Conservation (phyloP, 2,888 invertebrate genomes). For the Hyposoter didymator region DNA sequence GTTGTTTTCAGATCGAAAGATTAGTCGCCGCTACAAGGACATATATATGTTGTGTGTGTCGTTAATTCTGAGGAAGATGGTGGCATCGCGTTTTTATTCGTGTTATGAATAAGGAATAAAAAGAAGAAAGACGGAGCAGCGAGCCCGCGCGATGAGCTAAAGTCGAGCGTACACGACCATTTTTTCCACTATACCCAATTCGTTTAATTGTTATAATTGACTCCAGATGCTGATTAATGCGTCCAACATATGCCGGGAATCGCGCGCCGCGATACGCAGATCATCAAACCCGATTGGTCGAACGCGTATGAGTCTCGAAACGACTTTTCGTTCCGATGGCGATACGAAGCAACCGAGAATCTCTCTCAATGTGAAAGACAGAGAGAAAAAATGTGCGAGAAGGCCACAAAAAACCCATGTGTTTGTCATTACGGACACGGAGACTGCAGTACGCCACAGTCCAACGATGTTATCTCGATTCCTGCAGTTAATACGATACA, state of each 20-base stretch:
- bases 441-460: conserved; percentile 67
- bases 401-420: conserved; percentile 76
- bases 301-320: conserved; percentile 50
- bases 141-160: background rate
- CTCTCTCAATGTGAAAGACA: conserved; percentile 54
- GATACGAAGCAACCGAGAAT: conserved; percentile 67
- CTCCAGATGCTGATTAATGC: conserved; percentile 83
- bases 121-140: background rate
- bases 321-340: conserved; percentile 71
- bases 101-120: background rate
- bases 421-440: conserved; percentile 82
- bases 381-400: conserved; percentile 9
- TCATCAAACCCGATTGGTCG: conserved; percentile 60
- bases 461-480: conserved; percentile 48
- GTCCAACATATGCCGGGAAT: conserved; percentile 79
- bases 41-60: background rate
- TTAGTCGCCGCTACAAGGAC: background rate
- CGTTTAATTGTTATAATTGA: conserved; percentile 81
- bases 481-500: conserved; percentile 33
- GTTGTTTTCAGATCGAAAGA: conserved; percentile 4
- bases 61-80: background rate
- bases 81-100: background rate
- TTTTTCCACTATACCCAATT: conserved; percentile 73
- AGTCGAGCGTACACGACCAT: conserved; percentile 53
- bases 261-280: conserved; percentile 59